A percentile compares a stretch with the other conserved stretches of the same genome.
Conservation (phyloP, 2,113 vertebrate species). For the Tor tambroides region DNA sequence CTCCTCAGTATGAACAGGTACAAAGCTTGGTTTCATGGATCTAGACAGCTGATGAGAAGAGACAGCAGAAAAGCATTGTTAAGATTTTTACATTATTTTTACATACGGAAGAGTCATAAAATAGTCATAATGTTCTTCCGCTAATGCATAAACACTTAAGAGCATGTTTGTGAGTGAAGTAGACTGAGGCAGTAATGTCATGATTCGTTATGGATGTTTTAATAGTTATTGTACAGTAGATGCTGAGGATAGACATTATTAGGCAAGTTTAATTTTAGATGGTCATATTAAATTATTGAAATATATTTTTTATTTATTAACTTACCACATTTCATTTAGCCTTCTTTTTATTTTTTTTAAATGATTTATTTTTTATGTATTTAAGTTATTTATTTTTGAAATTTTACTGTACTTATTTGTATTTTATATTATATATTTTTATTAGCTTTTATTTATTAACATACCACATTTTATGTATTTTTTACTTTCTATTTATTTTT, state of each 20-base stretch:
- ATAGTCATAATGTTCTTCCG: conserved; percentile 39
- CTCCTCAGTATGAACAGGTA: not conserved
- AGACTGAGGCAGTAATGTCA: not conserved
- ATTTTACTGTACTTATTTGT: no score
- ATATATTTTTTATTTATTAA: not conserved
- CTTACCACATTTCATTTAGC: not conserved
- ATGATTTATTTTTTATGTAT: not conserved
- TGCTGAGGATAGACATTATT: conserved; percentile 17
- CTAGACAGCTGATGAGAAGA: not conserved
- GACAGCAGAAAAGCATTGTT: not conserved
- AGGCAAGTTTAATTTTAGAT: conserved; percentile 1
- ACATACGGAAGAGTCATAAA: conserved; percentile 28
- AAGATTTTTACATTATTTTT: conserved; percentile 6
- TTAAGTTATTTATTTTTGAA: not conserved
- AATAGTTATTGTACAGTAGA: not conserved
- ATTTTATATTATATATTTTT: no score
- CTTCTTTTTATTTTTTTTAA: no score
- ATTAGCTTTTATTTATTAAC: no score
- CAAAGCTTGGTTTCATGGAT: not conserved
- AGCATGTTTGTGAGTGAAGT: not conserved
- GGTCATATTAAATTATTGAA: not conserved
- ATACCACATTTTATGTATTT: no score
- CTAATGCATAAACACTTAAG: conserved; percentile 40
- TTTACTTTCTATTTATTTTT: no score
- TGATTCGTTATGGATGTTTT: not conserved